Evolutionary conservation across 2,888 invertebrate species (phyloP).

Genomic region (Frankliniella fusca): DNA sequence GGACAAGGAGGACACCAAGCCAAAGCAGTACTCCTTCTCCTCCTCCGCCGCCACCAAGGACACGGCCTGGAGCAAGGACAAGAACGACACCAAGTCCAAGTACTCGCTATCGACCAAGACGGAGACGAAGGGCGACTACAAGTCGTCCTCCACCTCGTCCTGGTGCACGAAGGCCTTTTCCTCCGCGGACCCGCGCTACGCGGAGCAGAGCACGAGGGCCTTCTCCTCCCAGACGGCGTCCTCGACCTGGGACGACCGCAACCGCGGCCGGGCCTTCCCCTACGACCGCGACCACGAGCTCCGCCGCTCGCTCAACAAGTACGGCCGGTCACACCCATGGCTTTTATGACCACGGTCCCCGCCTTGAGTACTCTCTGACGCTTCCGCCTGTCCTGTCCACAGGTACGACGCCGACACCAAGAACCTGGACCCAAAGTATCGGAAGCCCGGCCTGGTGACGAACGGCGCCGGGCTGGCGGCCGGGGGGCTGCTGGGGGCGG

Average conservation of each 20-base stretch:
- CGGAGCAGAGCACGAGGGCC: not conserved
- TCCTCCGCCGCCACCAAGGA: not conserved
- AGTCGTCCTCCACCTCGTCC: not conserved
- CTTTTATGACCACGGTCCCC: not conserved
- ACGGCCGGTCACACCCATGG: no score
- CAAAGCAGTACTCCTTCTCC: not conserved
- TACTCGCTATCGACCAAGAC: not conserved
- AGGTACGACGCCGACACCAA: conserved; percentile 7
- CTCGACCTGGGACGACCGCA: not conserved
- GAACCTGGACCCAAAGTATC: conserved; percentile 16
- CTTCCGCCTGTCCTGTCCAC: not conserved
- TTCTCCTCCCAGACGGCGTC: not conserved
- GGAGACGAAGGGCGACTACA: not conserved
- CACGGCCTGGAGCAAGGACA: not conserved
- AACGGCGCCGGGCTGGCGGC: not conserved
- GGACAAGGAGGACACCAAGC: not conserved
- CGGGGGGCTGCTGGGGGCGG: not conserved
- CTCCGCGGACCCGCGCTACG: not conserved
- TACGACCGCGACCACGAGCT: conserved; percentile 21
- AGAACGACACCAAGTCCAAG: not conserved
- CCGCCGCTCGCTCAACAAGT: not conserved
- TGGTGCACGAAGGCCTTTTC: not conserved
- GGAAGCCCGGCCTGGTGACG: not conserved
- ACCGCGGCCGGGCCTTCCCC: conserved; percentile 5
- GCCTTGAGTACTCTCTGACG: not conserved